Evolutionary conservation across 2,113 vertebrate species (phyloP), one percentile per base, ranked within the genome.

Genomic region (Leuciscus idus): DNA sequence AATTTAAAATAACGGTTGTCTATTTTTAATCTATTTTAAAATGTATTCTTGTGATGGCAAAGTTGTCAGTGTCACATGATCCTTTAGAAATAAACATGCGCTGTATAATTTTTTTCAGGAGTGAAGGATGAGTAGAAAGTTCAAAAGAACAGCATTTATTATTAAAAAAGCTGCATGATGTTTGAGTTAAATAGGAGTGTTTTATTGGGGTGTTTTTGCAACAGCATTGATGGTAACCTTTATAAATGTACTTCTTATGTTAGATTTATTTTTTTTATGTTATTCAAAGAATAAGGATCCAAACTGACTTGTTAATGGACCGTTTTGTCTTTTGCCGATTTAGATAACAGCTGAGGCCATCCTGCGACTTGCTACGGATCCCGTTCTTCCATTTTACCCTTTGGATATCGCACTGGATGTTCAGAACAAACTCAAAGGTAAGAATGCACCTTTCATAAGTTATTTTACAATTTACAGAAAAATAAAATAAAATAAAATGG

Each of bases 341-440:
- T 95, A 99, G 98, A 95, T 98, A 91, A 96, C 97, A 81, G 96
- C 95, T 88, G 97, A 98, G 93, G 95, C 97, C 90, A 94, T 97
- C 92, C 94, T 98, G 66, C 93, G 94, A 81, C 95, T 99, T 91
- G 95, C 95, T 90, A 95, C 1, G 28, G 96, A 95, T 88, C 96
- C 97, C 0, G 97, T 99, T 91, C 93, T 99, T 90, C 97, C 97
- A 0, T 97, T 98, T 91, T 97, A 93, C 92, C 96, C 97, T 87
- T 94, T 99, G 52, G 97, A 99, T 92, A 92, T 98, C 39, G 97
- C 96, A 0, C 93, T 99, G 92, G 95, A 97, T 93, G 94, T 98
- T 91, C 97, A 99, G 91, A 97, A 96, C 91, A 97, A 93, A 87
- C 96, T 99, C 81, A 97, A 96, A 98, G 97, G 97, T 99, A 96